Percentiles rank a stretch among this genome's conserved stretches.
Evolutionary conservation across 2,797 vertebrate species (phyloP).

Genomic region (Sebastes iracundus): DNA sequence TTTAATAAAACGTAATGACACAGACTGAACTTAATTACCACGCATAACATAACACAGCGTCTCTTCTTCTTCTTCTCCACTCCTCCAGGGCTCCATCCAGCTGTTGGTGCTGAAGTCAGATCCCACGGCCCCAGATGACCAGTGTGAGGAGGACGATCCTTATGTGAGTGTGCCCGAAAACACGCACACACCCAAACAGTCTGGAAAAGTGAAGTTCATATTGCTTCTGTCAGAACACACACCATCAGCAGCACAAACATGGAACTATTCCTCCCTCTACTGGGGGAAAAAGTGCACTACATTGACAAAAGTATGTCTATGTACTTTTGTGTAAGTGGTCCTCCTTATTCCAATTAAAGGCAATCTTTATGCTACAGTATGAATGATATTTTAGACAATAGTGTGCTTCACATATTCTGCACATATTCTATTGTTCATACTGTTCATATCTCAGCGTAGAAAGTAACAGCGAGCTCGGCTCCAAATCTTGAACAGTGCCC

Average conservation of each 20-base stretch:
- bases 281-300: conserved; percentile 14
- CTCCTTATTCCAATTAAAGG: not conserved
- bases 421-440: not conserved
- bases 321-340: not conserved
- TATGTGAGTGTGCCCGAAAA: conserved; percentile 84
- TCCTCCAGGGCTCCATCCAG: conserved; percentile 91
- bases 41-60: not conserved
- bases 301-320: not conserved
- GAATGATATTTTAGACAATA: not conserved
- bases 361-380: not conserved
- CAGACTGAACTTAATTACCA: conserved; percentile 30
- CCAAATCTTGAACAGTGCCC: no score
- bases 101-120: conserved; percentile 90
- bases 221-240: not conserved
- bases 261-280: conserved; percentile 54
- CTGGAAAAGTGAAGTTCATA: not conserved
- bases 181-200: not conserved
- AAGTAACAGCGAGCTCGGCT: not conserved
- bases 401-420: not conserved
- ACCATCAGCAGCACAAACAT: not conserved
- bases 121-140: conserved; percentile 86
- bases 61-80: not conserved
- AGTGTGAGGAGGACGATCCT: conserved; percentile 94
- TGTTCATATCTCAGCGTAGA: not conserved
- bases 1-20: conserved; percentile 26